phyloP scores from a whole-genome alignment of 2,113 vertebrate species.

The Pardalotus punctatus region DNA sequence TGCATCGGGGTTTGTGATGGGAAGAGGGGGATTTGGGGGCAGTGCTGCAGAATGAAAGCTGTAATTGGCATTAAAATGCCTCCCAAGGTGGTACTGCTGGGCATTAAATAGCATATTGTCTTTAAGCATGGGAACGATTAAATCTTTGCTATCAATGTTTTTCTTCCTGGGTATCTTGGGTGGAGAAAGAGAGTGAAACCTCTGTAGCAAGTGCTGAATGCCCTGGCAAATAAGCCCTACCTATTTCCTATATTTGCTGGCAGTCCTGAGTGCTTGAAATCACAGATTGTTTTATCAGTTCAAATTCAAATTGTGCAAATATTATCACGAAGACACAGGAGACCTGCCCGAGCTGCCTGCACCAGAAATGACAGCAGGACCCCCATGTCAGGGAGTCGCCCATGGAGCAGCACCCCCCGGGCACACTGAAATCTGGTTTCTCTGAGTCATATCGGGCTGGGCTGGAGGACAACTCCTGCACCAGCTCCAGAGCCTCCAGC shows the following conservation, averaged over 20 bases:
- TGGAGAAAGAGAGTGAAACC: neutral
- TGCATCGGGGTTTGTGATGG: neutral
- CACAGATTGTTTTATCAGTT: neutral
- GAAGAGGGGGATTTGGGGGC: neutral
- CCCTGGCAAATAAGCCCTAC: neutral
- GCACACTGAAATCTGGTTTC: neutral
- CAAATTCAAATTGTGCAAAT: neutral
- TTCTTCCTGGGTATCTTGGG: neutral
- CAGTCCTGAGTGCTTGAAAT: neutral
- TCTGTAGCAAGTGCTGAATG: neutral
- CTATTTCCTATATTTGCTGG: neutral
- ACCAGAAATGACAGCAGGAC: neutral
- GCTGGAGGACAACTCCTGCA: neutral
- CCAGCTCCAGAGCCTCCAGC: neutral
- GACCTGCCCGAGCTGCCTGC: neutral
- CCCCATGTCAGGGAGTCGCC: accelerated
- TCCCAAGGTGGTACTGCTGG: neutral
- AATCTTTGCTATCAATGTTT: neutral
- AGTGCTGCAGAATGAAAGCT: neutral
- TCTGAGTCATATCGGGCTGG: neutral
- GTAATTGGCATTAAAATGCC: neutral
- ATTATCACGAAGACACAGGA: neutral
- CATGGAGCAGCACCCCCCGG: accelerated
- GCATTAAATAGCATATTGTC: neutral
- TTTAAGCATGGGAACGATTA: neutral